Base-by-base conservation (phyloP, 2,888 invertebrate genomes). In the Drosophila ustulata region DNA sequence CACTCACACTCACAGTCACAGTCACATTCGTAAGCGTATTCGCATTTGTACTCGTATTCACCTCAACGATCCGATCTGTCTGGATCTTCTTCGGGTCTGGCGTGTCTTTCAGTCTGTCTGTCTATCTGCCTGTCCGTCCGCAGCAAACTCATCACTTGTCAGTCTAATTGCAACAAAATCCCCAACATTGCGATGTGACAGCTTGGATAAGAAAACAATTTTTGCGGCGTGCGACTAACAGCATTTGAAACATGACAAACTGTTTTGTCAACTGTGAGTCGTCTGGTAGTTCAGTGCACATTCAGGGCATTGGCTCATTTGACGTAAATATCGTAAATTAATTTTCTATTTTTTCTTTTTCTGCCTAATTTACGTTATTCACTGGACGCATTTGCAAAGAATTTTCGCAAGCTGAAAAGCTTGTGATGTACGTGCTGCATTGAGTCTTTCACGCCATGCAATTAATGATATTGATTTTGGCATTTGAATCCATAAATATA, bases 381-480 rank as follows among this genome's bases (percentile, higher is more conserved):
- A 7, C 13, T 6, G 51, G 18, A 32, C 45, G 69, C 43, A 49
- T 59, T 51, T 56, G 47, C 68, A 72, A 79, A 62, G 67, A 70
- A 84, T 78, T 71, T 47, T 55, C 46, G 49, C 39, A 30, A 41
- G 46, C 30, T 69, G 55, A 55, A 55, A 39, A 23, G 18, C 18
- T 50, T 47, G 11, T 3, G 26, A 25, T 62, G 81, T 76, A 82
- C 81, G 85, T 82, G 82, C 77, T 64, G 28, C 49, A 65, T 77
- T 67, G 65, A 56, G 58, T 37, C 61, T 74, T 82, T 71, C 75
- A 70, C 80, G 80, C 77, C 69, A 55, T 53, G 74, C 65, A 71
- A 82, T 82, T 73, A 86, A 80, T 65, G 71, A 49, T 86, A 78
- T 83, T 83, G 81, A 80, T 75, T 78, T 69, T 80, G 80, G 83